These are phyloP conservation scores for Drosophila ananassae DNA, from an alignment of 1,140 invertebrate species.

Conservation along the genomic window DNA sequence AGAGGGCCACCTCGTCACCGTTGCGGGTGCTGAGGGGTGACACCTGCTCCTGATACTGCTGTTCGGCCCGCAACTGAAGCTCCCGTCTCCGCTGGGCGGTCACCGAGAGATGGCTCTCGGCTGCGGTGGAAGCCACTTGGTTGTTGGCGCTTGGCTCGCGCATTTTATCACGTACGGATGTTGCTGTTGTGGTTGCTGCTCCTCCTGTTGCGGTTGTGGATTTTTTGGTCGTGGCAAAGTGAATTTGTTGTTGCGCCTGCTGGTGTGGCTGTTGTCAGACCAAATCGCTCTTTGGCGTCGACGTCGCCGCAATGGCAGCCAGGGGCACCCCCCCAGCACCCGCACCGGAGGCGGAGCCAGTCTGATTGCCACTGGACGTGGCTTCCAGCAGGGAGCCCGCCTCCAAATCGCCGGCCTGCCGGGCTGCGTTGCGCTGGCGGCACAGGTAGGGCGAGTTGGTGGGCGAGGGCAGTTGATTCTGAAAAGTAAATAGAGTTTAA, in stretches of 20 bases:
- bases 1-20: conserved; percentile 77
- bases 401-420: conserved; percentile 82
- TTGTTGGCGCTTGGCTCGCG: conserved; percentile 58
- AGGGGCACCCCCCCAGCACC: conserved; percentile 10
- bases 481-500: conserved; percentile 1
- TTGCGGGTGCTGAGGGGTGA: conserved; percentile 58
- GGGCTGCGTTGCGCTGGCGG: conserved; percentile 88
- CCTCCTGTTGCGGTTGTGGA: conserved; percentile 34
- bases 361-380: conserved; percentile 35
- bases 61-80: conserved; percentile 69
- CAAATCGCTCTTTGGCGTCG: conserved; percentile 68
- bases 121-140: conserved; percentile 58
- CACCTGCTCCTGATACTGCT: conserved; percentile 68
- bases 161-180: conserved; percentile 71
- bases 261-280: conserved; percentile 70
- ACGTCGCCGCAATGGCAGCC: conserved; percentile 33
- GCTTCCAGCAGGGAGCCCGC: conserved; percentile 76
- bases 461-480: conserved; percentile 90
- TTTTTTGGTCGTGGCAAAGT: conserved; percentile 5
- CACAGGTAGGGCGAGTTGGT: conserved; percentile 91
- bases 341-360: conserved; percentile 16
- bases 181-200: conserved; percentile 25
- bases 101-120: conserved; percentile 54
- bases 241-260: conserved; percentile 3
- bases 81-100: conserved; percentile 73